Conservation (phyloP, 2,113 vertebrate genomes). For the Serilophus lunatus region DNA sequence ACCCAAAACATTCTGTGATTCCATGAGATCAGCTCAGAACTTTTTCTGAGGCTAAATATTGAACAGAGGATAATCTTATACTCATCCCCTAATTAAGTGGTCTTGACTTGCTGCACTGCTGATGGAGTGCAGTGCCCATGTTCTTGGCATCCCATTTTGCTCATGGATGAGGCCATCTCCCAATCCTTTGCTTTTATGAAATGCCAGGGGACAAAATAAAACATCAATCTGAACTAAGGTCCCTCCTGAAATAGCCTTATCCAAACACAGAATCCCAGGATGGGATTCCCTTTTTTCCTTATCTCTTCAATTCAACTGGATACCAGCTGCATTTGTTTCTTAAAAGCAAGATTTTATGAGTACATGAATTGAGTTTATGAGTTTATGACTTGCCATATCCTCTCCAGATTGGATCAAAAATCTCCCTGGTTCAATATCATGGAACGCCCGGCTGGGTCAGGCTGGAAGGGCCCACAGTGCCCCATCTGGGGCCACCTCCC, state of each 20-base stretch:
- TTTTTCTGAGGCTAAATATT: neutral
- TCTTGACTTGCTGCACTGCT: neutral
- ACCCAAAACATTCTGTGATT: neutral
- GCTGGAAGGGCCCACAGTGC: neutral
- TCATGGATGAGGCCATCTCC: neutral
- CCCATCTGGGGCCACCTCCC: neutral
- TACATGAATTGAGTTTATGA: too few relatives aligned
- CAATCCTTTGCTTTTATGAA: neutral
- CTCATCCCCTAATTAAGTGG: fast-evolving
- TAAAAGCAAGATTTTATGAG: neutral
- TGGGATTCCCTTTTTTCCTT: too few relatives aligned
- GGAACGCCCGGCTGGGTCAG: fast-evolving
- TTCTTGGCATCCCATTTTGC: neutral
- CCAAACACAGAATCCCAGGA: fast-evolving
- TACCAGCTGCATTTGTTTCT: neutral
- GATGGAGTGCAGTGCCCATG: neutral
- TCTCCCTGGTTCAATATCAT: neutral
- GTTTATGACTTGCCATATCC: neutral
- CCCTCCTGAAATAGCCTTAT: neutral
- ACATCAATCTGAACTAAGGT: neutral
- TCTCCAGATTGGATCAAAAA: neutral
- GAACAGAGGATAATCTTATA: neutral
- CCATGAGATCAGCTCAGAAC: neutral
- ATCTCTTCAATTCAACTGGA: neutral
- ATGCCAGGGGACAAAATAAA: neutral